These are phyloP conservation scores for Apodemia hepburni DNA, from an alignment of 2,888 invertebrate species.

Conservation along the genomic window DNA sequence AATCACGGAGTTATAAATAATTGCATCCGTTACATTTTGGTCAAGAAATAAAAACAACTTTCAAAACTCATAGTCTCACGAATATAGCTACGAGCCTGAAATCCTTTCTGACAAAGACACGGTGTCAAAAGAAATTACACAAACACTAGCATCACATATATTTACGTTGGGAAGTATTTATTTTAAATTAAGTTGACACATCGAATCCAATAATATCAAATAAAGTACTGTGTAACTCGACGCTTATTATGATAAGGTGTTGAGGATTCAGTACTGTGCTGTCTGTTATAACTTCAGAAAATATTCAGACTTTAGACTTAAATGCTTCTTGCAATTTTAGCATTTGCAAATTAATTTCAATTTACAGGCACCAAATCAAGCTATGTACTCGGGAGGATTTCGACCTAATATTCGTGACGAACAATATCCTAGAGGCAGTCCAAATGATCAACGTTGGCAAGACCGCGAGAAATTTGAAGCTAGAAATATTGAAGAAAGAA, in stretches of 20 bases:
- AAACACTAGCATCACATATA: too few relatives aligned
- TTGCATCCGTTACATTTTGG: too few relatives aligned
- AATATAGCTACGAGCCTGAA: too few relatives aligned
- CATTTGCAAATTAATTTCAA: slow-evolving; percentile 64
- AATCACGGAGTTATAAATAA: too few relatives aligned
- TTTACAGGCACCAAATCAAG: slow-evolving; percentile 69
- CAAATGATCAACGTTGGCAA: slow-evolving; percentile 44
- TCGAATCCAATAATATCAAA: not conserved
- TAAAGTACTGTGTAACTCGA: not conserved
- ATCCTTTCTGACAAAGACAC: too few relatives aligned
- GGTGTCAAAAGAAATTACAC: too few relatives aligned
- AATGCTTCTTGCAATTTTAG: slow-evolving; percentile 14
- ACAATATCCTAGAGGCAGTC: slow-evolving; percentile 41
- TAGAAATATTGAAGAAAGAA: slow-evolving; percentile 41
- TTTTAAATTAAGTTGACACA: not conserved
- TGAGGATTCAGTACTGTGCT: not conserved
- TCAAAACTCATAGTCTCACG: too few relatives aligned
- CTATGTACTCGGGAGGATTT: slow-evolving; percentile 65
- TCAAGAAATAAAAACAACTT: too few relatives aligned
- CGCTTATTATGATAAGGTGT: not conserved
- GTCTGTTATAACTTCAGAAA: not conserved
- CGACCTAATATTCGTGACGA: slow-evolving; percentile 46
- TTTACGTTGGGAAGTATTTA: not conserved
- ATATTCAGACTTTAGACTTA: not conserved
- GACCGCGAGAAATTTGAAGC: slow-evolving; percentile 38